Percentiles rank a stretch among this genome's conserved stretches.
Conservation (phyloP, 2,113 vertebrate species). For the Podocnemis expansa region DNA sequence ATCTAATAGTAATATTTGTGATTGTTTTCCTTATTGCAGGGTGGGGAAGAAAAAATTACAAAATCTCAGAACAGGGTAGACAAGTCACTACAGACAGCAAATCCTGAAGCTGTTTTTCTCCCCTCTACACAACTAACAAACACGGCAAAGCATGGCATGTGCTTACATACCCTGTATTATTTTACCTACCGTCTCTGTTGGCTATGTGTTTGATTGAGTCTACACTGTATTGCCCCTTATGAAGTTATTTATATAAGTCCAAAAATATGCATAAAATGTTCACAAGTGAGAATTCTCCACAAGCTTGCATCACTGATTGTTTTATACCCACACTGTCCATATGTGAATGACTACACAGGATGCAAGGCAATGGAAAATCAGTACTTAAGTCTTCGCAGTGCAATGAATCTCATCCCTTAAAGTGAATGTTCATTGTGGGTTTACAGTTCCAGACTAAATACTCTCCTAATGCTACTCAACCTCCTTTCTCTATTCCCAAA, state of each 20-base stretch:
- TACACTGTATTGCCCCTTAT: not conserved
- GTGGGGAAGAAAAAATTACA: not conserved
- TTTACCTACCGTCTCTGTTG: not conserved
- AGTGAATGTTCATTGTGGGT: not conserved
- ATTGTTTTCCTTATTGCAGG: not conserved
- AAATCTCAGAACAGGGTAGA: not conserved
- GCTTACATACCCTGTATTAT: not conserved
- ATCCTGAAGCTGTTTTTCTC: not conserved
- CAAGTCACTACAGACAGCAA: not conserved
- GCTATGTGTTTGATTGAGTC: not conserved
- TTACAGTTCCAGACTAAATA: not conserved
- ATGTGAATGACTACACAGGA: not conserved
- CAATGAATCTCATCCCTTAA: not conserved
- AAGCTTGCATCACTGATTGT: not conserved
- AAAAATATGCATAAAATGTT: not conserved
- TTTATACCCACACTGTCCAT: not conserved
- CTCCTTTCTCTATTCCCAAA: not conserved
- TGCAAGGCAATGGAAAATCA: conserved; percentile 28
- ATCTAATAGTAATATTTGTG: not conserved
- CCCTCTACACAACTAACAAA: not conserved
- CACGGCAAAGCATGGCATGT: not conserved
- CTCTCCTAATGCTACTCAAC: not conserved
- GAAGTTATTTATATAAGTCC: conserved; percentile 7
- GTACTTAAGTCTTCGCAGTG: not conserved
- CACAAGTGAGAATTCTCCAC: not conserved